Base-by-base conservation (phyloP, 2,888 invertebrate species). In the Idaea dimidiata region DNA sequence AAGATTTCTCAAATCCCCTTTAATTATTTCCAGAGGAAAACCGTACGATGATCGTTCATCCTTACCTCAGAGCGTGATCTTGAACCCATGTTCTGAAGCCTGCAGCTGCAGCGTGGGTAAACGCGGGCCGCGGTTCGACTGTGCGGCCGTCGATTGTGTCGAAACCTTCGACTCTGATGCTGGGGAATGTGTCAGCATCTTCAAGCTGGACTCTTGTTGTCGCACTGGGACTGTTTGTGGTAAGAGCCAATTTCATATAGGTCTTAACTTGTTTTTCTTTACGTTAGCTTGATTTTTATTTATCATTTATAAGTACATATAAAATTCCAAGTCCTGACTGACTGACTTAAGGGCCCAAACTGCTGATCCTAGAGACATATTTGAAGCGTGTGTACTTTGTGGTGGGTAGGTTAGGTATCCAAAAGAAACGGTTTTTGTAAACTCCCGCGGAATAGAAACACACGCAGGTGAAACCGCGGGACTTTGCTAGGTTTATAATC, bases 91-190 rank as follows among this genome's bases (percentile, higher is more conserved):
- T 68, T 87, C 90, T 0, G 79, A 83, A 67, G 87, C 82, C 1
- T 92, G 91, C 73, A 78, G 75, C n/a, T 92, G 91, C 73, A 73
- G 66, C 43, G 73, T 84, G 5, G 66, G 71, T 8, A 64, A 69
- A 32, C 77, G 75, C 0, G 79, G 74, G 59, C 84, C 90, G 0
- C 72, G 69, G 60, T 89, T 91, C 78, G 83, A 83, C 63, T 92
- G 91, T 75, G 91, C 91, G 0, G 86, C 84, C 0, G 87, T 91
- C 0, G 91, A 92, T 79, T 92, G 91, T 69, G 86, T 89, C 16
- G 85, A 89, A 67, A 76, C 71, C 18, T 88, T 87, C 78, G 81
- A 87, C 67, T 69, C 70, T 0, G 90, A 91, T 61, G 67, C 79
- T 56, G 70, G 79, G 64, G 81, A 88, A 72, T 92, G 91, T 72